Evolutionary conservation across 1,140 invertebrate species (phyloP), one percentile per base, ranked within the genome.

Genomic region (Lineus longissimus): DNA sequence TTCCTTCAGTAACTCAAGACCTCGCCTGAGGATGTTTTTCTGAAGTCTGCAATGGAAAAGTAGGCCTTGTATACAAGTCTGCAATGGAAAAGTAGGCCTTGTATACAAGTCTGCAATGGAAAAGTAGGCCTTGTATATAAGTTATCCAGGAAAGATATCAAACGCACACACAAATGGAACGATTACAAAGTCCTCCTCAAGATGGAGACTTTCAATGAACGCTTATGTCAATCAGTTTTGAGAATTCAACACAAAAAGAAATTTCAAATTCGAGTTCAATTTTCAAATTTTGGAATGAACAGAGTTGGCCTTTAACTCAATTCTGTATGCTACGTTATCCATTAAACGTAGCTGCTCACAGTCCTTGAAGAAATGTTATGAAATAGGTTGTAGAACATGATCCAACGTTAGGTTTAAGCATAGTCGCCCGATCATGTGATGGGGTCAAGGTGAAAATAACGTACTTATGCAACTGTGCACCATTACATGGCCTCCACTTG

Each of bases 401-500:
- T 36, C 33, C 33, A 36, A 36, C 33, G 33, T 36, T 15, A 15
- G 33, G 15, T 36, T 7, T 36, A 15, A 7, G 15, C 33, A 7
- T 4, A 15, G 4, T 7, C 33, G 4, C 6, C 33, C 33, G 6
- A 36, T 17, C 4, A 25, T 43, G n/a, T n/a, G n/a, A n/a, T n/a
- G n/a, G n/a, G n/a, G n/a, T n/a, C n/a, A n/a, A n/a, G n/a, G n/a
- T n/a, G n/a, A n/a, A n/a, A n/a, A n/a, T n/a, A 2, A 61, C 69
- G 61, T 85, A 91, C 91, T 90, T 91, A 81, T 98, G 94, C 11
- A 97, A 84, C 83, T 94, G 94, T 70, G 91, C 89, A 54, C 88
- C 93, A 84, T 94, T 93, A 15, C 89, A 90, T 17, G 91, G 86
- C 67, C 91, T 94, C 97, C 97, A 99, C 76, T 96, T 98, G 61